Evolutionary conservation across 2,888 invertebrate genomes (phyloP).

Genomic region (Pristionchus exspectatus): DNA sequence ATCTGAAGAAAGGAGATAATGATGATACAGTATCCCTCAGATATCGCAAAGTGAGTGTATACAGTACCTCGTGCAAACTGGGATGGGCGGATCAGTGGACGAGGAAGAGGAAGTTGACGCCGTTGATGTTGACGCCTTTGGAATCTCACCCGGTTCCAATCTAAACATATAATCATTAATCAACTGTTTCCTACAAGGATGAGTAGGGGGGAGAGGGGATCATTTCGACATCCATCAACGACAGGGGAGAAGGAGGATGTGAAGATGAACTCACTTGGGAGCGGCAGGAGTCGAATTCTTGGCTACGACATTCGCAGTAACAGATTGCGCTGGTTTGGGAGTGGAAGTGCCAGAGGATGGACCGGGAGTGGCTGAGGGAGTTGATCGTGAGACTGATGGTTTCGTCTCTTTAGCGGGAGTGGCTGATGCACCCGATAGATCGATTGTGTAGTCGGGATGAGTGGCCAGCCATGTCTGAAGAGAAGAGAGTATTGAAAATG

Average conservation of each 20-base stretch:
- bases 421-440: slow-evolving; percentile 45
- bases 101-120: slow-evolving; percentile 54
- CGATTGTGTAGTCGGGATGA: slow-evolving; percentile 56
- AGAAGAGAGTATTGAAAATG: slow-evolving; percentile 45
- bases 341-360: slow-evolving; percentile 36
- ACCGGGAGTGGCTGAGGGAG: slow-evolving; percentile 45
- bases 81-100: slow-evolving; percentile 44
- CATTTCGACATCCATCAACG: too few species aligned
- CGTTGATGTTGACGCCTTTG: slow-evolving; percentile 62
- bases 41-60: not conserved
- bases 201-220: too few species aligned
- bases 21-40: not conserved
- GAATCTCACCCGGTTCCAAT: slow-evolving; percentile 71
- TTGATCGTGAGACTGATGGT: not conserved
- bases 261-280: slow-evolving; percentile 44
- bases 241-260: too few species aligned
- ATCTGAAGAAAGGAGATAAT: not conserved
- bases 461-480: slow-evolving; percentile 53
- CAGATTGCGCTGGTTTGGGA: not conserved
- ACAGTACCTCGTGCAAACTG: slow-evolving; percentile 43
- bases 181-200: not conserved
- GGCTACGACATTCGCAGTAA: not conserved
- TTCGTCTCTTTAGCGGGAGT: not conserved
- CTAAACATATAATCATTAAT: slow-evolving; percentile 36
- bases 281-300: slow-evolving; percentile 10